Conservation (phyloP, 1,140 invertebrate species). For the Bombus fervidus region DNA sequence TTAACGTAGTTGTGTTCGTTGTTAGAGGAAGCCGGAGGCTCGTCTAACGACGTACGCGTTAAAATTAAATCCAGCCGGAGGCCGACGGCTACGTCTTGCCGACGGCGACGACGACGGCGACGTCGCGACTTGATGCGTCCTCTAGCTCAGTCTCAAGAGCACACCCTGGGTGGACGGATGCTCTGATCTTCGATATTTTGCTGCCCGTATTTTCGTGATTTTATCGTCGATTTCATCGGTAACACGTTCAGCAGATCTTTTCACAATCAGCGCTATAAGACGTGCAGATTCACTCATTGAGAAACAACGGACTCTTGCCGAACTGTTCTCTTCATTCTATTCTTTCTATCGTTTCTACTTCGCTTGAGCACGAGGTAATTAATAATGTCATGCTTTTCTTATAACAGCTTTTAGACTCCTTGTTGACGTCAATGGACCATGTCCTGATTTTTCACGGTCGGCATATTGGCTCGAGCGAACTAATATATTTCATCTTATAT, state of each 20-base stretch:
- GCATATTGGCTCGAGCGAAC: not conserved
- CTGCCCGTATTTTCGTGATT: constrained; percentile 4
- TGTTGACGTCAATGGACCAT: constrained; percentile 15
- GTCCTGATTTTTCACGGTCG: constrained; percentile 33
- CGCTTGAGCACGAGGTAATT: constrained; percentile 32
- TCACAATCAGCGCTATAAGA: not conserved
- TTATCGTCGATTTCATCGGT: constrained; percentile 1
- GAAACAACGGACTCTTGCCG: not conserved
- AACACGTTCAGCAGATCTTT: constrained; percentile 6
- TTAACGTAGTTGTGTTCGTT: constrained; percentile 38
- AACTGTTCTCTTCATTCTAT: constrained; percentile 16
- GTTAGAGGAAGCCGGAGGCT: constrained; percentile 75
- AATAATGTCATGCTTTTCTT: constrained; percentile 22
- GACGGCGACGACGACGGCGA: constrained; percentile 74
- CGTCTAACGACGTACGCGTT: constrained; percentile 76
- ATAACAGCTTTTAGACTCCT: not conserved
- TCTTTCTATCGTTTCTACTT: constrained; percentile 27
- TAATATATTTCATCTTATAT: constrained; percentile 2
- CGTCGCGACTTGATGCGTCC: constrained; percentile 75
- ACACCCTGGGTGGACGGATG: constrained; percentile 73
- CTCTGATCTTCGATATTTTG: constrained; percentile 61
- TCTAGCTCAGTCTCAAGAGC: constrained; percentile 82
- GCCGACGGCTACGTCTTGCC: constrained; percentile 73
- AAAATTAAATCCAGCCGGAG: constrained; percentile 81
- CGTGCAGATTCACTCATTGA: constrained; percentile 1